Evolutionary conservation across 23 tunicate species (phyloP).

Genomic region (Aplidium turbinatum): DNA sequence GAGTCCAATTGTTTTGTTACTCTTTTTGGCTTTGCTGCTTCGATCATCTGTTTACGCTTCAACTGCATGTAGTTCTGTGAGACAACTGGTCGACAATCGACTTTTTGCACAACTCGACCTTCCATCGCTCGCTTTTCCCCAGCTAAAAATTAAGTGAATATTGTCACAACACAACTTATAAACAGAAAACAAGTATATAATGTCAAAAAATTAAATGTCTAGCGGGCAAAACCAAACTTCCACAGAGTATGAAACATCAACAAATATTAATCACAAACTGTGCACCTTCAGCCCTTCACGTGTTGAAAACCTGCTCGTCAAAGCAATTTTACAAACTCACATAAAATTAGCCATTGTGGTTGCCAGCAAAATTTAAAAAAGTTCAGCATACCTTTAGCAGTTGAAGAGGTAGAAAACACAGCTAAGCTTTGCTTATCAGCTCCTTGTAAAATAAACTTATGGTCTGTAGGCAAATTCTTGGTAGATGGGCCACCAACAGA

Average conservation of each 20-base stretch:
- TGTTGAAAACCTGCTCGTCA: too few relatives aligned
- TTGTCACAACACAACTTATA: too few relatives aligned
- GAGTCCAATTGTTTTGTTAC: slow-evolving; percentile 55
- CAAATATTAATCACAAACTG: too few relatives aligned
- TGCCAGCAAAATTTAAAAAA: too few relatives aligned
- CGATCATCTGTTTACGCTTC: slow-evolving; percentile 63
- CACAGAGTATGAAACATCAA: too few relatives aligned
- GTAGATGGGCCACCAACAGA: slow-evolving; percentile 15
- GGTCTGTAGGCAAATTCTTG: slow-evolving; percentile 49
- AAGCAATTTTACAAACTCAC: too few relatives aligned
- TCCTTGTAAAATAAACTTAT: slow-evolving; percentile 76
- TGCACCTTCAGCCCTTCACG: too few relatives aligned
- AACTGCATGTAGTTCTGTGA: slow-evolving; percentile 73
- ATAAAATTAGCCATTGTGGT: too few relatives aligned
- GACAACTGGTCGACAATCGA: slow-evolving; percentile 84
- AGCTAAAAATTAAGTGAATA: too few relatives aligned
- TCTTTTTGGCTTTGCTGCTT: slow-evolving; percentile 65
- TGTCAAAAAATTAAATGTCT: too few relatives aligned
- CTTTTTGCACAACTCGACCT: slow-evolving; percentile 88
- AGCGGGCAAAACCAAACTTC: too few relatives aligned
- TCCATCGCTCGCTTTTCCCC: slow-evolving; percentile 83
- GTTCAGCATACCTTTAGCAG: slow-evolving; percentile 16
- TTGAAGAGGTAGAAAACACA: slow-evolving; percentile 63
- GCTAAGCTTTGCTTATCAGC: slow-evolving; percentile 76
- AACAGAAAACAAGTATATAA: too few relatives aligned